Evolutionary conservation across 2,113 vertebrate genomes (phyloP).

Genomic region (Rhabdomys dilectus): DNA sequence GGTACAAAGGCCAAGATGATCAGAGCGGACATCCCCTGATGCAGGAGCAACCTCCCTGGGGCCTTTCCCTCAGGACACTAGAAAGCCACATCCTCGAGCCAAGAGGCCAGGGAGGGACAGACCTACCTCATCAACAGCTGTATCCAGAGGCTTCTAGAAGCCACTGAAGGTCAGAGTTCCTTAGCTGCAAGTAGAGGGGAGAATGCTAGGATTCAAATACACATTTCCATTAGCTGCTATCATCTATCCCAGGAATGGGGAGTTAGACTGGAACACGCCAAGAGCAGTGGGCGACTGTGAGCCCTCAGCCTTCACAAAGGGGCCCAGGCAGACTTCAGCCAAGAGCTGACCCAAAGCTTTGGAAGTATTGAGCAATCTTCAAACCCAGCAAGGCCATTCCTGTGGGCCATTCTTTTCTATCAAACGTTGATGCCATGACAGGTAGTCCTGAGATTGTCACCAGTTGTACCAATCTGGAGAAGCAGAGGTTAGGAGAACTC

Average conservation of each 20-base stretch:
- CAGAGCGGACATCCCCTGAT: neutral
- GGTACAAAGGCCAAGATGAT: no score
- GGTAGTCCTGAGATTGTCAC: constrained; percentile 78
- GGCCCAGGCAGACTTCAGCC: constrained; percentile 94
- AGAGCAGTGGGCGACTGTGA: constrained; percentile 93
- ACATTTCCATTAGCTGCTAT: constrained; percentile 94
- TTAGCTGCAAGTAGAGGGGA: constrained; percentile 94
- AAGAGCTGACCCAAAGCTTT: constrained; percentile 96
- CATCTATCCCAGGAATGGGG: neutral
- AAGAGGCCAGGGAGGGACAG: constrained; percentile 83
- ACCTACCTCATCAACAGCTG: constrained; percentile 92
- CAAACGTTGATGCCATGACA: constrained; percentile 90
- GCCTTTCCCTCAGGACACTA: neutral
- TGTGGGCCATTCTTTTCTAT: constrained; percentile 97
- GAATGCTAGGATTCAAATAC: constrained; percentile 97
- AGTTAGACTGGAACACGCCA: constrained; percentile 87
- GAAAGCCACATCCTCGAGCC: constrained; percentile 61
- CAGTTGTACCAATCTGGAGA: neutral
- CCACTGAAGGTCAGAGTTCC: constrained; percentile 92
- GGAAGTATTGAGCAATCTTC: constrained; percentile 94
- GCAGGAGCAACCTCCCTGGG: constrained; percentile 29
- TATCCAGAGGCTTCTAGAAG: constrained; percentile 93
- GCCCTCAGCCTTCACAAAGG: constrained; percentile 95
- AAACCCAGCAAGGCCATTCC: constrained; percentile 95
- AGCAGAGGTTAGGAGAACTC: constrained; percentile 37